These are phyloP conservation scores for Rhinella marina DNA, from an alignment of 2,797 vertebrate genomes.

Conservation along the genomic window DNA sequence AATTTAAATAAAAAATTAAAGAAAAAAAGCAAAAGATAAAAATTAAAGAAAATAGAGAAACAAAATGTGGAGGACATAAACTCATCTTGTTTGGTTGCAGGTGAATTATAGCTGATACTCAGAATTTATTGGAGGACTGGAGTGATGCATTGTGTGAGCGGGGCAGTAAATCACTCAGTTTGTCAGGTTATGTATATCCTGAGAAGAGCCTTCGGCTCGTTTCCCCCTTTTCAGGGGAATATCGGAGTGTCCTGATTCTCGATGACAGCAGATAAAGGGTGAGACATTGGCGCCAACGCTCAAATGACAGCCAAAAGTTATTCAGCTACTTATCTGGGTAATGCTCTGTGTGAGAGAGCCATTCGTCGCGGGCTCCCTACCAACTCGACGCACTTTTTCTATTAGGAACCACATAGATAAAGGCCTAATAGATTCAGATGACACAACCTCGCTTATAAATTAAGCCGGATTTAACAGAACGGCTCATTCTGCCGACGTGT, in stretches of 20 bases:
- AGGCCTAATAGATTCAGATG: slow-evolving; percentile 60
- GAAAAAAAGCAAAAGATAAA: not conserved
- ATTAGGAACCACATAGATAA: slow-evolving; percentile 62
- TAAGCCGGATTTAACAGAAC: slow-evolving; percentile 59
- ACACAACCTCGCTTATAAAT: slow-evolving; percentile 59
- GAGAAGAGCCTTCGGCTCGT: slow-evolving; percentile 14
- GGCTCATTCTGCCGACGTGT: slow-evolving; percentile 49
- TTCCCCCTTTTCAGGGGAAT: slow-evolving; percentile 29
- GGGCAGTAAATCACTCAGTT: slow-evolving; percentile 30
- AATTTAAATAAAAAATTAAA: not conserved
- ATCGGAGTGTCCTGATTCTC: slow-evolving; percentile 44
- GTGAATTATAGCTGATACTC: slow-evolving; percentile 12
- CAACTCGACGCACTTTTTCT: slow-evolving; percentile 54
- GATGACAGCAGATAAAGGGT: slow-evolving; percentile 60
- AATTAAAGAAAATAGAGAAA: not conserved
- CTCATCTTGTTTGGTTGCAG: not conserved
- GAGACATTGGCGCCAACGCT: slow-evolving; percentile 56
- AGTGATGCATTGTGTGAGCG: slow-evolving; percentile 29
- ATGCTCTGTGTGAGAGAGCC: slow-evolving; percentile 58
- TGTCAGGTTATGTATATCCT: slow-evolving; percentile 39
- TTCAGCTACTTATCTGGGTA: slow-evolving; percentile 60
- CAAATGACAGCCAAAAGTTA: slow-evolving; percentile 61
- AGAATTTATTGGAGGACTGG: slow-evolving; percentile 19
- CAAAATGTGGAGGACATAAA: not conserved
- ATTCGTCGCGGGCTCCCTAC: slow-evolving; percentile 56